Conservation (phyloP, 2,797 vertebrate genomes). For the Bufotes viridis region DNA sequence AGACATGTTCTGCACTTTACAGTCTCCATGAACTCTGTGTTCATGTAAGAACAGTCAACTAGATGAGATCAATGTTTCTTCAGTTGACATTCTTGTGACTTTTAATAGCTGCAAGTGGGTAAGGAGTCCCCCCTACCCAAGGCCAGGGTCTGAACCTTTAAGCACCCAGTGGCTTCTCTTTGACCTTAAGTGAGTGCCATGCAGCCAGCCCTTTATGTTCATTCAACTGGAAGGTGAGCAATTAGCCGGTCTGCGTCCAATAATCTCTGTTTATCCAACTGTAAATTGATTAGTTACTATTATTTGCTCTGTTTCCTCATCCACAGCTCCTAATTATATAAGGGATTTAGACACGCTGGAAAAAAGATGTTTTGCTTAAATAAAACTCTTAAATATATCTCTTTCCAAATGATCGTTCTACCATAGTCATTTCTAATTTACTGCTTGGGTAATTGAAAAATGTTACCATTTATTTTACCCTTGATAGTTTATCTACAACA, state of each 20-base stretch:
- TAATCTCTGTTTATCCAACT: slow-evolving; percentile 59
- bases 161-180: neutral
- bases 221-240: slow-evolving; percentile 53
- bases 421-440: slow-evolving; percentile 34
- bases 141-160: slow-evolving; percentile 3
- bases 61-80: slow-evolving; percentile 18
- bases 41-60: neutral
- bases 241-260: slow-evolving; percentile 54
- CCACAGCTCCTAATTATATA: slow-evolving; percentile 54
- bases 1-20: neutral
- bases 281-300: slow-evolving; percentile 59
- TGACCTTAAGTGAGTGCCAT: slow-evolving; percentile 64
- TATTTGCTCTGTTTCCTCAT: slow-evolving; percentile 50
- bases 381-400: slow-evolving; percentile 19
- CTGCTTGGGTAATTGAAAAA: slow-evolving; percentile 28
- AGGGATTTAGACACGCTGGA: slow-evolving; percentile 37
- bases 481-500: neutral
- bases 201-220: slow-evolving; percentile 61
- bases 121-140: neutral
- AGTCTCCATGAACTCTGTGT: neutral
- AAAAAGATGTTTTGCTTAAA: slow-evolving; percentile 41
- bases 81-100: neutral
- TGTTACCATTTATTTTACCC: neutral
- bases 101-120: slow-evolving; percentile 5
- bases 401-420: slow-evolving; percentile 27